A percentile compares a stretch with the other conserved stretches of the same genome.
These are phyloP conservation scores for Plebejus argus DNA, from an alignment of 2,888 invertebrate species.

Conservation along the genomic window DNA sequence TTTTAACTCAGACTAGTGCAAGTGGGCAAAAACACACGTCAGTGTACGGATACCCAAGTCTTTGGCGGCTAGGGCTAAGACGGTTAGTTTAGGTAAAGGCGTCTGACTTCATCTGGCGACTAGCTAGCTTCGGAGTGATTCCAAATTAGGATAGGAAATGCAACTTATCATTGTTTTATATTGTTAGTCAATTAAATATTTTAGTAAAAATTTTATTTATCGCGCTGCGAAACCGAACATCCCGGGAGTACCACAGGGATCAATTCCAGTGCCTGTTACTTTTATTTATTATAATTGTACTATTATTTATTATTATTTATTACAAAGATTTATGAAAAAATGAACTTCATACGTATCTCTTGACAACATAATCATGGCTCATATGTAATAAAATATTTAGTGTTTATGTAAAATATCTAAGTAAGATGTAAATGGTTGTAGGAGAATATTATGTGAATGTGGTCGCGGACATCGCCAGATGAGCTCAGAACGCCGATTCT, in stretches of 20 bases:
- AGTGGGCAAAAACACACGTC: not conserved
- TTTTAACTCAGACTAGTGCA: not conserved
- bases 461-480: constrained; percentile 44
- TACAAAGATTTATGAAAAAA: not conserved
- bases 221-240: not conserved
- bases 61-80: not conserved
- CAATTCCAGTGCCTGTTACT: not conserved
- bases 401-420: constrained; percentile 19
- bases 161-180: constrained; percentile 11
- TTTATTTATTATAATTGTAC: constrained; percentile 9
- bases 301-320: not conserved
- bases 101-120: constrained; percentile 26
- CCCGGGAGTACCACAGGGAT: not conserved
- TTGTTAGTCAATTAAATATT: constrained; percentile 28
- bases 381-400: constrained; percentile 11
- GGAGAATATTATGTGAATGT: not conserved
- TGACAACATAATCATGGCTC: constrained; percentile 19
- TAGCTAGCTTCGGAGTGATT: not conserved
- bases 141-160: not conserved
- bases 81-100: constrained; percentile 17
- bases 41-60: not conserved
- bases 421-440: not conserved
- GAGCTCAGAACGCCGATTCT: constrained; percentile 46
- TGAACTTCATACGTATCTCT: constrained; percentile 12
- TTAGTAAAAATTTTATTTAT: not conserved